Evolutionary conservation across 35 echinoderm and acorn worm species (phyloP).

Genomic region (Apostichopus parvimensis): DNA sequence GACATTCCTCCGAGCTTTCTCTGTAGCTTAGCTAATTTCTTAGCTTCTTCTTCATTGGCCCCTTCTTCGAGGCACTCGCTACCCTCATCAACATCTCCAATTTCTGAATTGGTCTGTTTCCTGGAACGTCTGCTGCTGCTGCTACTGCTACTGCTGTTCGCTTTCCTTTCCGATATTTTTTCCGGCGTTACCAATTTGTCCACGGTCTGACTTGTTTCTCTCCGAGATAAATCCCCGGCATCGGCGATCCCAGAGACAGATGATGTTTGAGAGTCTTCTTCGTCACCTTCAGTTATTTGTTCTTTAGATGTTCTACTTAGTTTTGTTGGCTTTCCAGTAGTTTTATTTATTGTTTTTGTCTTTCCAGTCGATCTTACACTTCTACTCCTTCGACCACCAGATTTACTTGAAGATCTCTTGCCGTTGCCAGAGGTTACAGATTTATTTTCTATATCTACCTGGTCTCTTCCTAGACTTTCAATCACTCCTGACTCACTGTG

Average conservation of each 20-base stretch:
- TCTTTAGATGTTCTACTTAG: background rate
- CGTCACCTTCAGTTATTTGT: no score
- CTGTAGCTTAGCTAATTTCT: background rate
- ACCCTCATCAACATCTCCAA: background rate
- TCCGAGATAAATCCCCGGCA: background rate
- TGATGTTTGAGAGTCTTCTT: no score
- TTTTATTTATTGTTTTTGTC: background rate
- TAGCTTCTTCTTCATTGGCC: background rate
- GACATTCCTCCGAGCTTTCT: constrained; percentile 1
- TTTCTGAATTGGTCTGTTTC: background rate
- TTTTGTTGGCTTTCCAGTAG: background rate
- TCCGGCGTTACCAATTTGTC: background rate
- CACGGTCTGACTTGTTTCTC: background rate
- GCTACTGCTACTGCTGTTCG: background rate
- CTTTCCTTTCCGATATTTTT: background rate
- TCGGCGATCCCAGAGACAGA: no score
- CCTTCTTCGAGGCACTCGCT: background rate
- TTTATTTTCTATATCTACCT: no score
- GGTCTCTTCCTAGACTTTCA: no score
- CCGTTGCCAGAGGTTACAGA: background rate
- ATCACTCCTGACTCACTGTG: no score
- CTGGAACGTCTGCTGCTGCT: background rate
- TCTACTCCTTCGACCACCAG: background rate
- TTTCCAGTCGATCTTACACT: background rate
- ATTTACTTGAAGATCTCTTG: no score